These are phyloP conservation scores for Trachelus tabidus DNA, from an alignment of 2,888 invertebrate genomes.

Conservation along the genomic window DNA sequence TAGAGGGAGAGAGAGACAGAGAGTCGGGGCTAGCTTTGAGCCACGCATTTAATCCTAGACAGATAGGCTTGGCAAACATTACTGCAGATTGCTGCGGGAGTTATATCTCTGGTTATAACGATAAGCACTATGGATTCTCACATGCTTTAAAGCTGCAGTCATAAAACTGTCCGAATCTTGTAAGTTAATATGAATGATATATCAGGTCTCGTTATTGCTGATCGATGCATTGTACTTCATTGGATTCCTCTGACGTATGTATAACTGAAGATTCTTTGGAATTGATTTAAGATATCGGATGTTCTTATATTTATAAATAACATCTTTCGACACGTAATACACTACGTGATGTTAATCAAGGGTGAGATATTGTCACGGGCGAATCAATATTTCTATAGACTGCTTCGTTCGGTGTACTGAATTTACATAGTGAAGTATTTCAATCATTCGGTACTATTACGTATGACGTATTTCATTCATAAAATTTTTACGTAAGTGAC, in stretches of 20 bases:
- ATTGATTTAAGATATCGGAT: neutral
- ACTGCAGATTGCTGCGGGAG: constrained; percentile 18
- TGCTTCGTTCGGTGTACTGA: neutral
- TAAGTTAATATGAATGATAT: neutral
- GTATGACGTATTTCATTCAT: neutral
- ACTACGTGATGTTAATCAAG: neutral
- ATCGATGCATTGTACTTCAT: neutral
- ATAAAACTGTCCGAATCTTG: constrained; percentile 14
- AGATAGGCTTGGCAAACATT: constrained; percentile 21
- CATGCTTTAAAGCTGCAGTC: constrained; percentile 10
- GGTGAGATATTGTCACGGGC: neutral
- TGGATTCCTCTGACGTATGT: neutral
- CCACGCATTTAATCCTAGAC: constrained; percentile 15
- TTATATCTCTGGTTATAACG: constrained; percentile 9
- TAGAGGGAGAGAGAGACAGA: constrained; percentile 11
- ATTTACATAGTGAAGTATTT: neutral
- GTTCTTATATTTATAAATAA: neutral
- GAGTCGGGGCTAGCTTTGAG: constrained; percentile 19
- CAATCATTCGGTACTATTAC: neutral
- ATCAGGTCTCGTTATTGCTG: neutral
- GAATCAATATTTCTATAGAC: neutral
- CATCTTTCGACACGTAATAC: neutral
- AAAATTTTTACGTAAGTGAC: neutral
- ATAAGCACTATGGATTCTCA: neutral
- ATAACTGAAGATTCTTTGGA: neutral